Evolutionary conservation across 2,797 vertebrate genomes (phyloP), one percentile per base, ranked within the genome.

Genomic region (Bufotes viridis): DNA sequence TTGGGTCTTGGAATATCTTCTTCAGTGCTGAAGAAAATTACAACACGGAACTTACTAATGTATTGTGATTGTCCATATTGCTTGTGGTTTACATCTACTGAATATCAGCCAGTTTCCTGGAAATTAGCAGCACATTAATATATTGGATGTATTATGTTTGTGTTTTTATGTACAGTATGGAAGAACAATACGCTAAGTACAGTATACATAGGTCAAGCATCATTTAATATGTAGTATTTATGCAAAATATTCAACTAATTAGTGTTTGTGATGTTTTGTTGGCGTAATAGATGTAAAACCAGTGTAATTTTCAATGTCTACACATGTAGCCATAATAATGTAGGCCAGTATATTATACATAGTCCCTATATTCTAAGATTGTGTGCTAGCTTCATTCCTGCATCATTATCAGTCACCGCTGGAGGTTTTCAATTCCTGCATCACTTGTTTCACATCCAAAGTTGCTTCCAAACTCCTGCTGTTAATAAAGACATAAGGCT

Each of bases 401-500:
- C 74, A 78, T 78, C 74, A 78, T 78, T 78, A 78, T 78, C 51
- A 24, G 74, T 78, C 74, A 78, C 74, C 20, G 74, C 51, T 78
- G 74, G 74, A 55, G 51, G 74, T 55, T 78, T 78, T 78, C 74
- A 17, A 51, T 51, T 55, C 74, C 74, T 53, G 74, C 51, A 78
- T 78, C 74, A 55, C 74, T 78, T 78, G 49, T 55, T 78, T 55
- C 51, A 78, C 49, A 78, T 49, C 74, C 74, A 78, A 55, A 78
- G 74, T 51, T n/a, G 51, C 13, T 78, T 78, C 74, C 20, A 78
- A n/a, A n/a, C 51, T 78, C 74, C 74, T 24, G 74, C 74, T 78
- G 74, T 53, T 78, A 78, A 78, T 78, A 78, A 53, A 78, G 74
- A 26, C 74, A 55, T 78, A 78, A 76, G 18, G 74, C 74, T 78